phyloP scores from a whole-genome alignment of 2,797 vertebrate species.

The Pempheris klunzingeri region DNA sequence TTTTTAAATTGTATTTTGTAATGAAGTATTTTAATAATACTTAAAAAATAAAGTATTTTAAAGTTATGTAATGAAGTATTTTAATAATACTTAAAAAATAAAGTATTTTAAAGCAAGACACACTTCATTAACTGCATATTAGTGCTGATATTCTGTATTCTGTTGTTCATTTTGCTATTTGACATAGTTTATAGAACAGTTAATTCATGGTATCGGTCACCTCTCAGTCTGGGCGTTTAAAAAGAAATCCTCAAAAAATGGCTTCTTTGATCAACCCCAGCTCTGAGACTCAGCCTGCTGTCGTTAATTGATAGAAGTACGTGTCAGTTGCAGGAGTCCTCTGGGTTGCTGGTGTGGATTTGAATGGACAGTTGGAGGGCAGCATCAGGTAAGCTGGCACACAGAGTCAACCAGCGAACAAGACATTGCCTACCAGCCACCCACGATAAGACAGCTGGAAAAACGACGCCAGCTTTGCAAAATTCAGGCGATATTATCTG shows the following conservation, averaged over 20 bases:
- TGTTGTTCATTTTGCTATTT: neutral
- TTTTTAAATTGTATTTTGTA: too few species aligned
- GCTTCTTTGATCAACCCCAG: neutral
- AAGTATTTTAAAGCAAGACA: neutral
- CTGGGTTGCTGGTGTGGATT: constrained; percentile 19
- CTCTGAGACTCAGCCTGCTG: neutral
- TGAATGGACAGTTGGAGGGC: constrained; percentile 83
- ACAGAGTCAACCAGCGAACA: constrained; percentile 90
- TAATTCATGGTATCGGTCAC: neutral
- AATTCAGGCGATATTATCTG: neutral
- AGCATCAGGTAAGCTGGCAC: constrained; percentile 89
- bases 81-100: too few species aligned
- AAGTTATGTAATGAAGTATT: too few species aligned
- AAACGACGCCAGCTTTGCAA: neutral
- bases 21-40: too few species aligned
- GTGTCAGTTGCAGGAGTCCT: neutral
- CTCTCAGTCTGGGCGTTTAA: neutral
- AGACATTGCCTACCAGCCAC: constrained; percentile 91
- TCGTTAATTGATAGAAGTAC: neutral
- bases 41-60: too few species aligned
- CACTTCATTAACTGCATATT: neutral
- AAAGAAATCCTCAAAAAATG: neutral
- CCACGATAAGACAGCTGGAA: constrained; percentile 64
- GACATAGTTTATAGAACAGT: neutral
- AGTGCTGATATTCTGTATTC: neutral